Conservation (phyloP, 2,113 vertebrate genomes). For the Calonectris borealis region DNA sequence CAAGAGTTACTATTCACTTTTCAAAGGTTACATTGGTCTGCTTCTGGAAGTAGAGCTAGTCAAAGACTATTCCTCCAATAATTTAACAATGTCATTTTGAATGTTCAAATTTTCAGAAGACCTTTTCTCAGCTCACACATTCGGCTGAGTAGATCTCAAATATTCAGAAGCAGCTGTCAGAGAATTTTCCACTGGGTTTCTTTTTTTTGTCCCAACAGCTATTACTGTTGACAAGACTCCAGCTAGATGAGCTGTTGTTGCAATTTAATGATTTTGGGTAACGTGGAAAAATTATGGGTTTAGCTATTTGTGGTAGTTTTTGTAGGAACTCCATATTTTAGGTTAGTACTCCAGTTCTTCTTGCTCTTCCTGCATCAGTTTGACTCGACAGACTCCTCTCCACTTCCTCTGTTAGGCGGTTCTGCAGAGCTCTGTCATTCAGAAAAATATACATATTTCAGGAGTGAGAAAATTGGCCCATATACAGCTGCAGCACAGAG, state of each 20-base stretch:
- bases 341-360: not conserved
- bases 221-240: not conserved
- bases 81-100: not conserved
- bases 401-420: not conserved
- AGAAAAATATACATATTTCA: conserved; percentile 8
- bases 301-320: not conserved
- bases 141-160: not conserved
- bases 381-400: not conserved
- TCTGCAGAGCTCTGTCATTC: conserved; percentile 3
- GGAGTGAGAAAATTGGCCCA: not conserved
- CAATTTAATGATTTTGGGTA: conserved; percentile 4
- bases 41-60: not conserved
- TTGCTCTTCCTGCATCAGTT: not conserved
- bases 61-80: not conserved
- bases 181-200: conserved; percentile 31
- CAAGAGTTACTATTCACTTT: not conserved
- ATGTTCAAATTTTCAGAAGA: not conserved
- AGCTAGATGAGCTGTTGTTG: not conserved
- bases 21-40: not conserved
- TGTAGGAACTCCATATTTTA: not conserved
- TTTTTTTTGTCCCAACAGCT: not conserved
- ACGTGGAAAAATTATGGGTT: conserved; percentile 1
- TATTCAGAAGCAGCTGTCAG: conserved; percentile 31
- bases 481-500: not conserved
- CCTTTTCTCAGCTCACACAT: not conserved